Evolutionary conservation across 2,888 invertebrate species (phyloP).

Genomic region (Philereme transversata): DNA sequence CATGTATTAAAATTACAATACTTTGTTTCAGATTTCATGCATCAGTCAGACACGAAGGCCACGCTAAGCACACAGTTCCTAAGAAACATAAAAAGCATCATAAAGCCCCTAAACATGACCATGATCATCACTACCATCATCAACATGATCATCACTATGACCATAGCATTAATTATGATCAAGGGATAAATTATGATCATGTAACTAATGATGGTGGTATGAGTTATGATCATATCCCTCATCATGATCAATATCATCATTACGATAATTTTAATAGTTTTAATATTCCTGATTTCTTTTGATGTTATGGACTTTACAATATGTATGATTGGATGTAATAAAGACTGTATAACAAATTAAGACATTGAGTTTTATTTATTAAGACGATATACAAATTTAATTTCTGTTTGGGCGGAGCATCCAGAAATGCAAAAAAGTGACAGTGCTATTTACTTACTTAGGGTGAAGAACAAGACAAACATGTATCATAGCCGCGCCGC

Average conservation of each 20-base stretch:
- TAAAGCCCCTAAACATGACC: constrained; percentile 28
- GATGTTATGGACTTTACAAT: background rate
- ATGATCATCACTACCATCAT: constrained; percentile 3
- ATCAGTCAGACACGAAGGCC: constrained; percentile 48
- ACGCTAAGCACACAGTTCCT: constrained; percentile 41
- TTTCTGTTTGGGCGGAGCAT: too few species aligned
- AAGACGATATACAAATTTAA: too few species aligned
- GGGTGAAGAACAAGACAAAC: too few species aligned
- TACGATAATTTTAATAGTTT: constrained; percentile 6
- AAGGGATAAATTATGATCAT: background rate
- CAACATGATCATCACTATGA: background rate
- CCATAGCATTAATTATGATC: background rate
- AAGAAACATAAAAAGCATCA: constrained; percentile 35
- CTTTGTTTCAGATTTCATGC: constrained; percentile 51
- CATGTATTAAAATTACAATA: background rate
- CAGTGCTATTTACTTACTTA: too few species aligned
- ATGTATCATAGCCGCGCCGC: too few species aligned
- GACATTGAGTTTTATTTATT: background rate
- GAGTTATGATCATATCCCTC: background rate
- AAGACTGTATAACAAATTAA: constrained; percentile 24
- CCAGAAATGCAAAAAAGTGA: too few species aligned
- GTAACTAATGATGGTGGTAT: constrained; percentile 2
- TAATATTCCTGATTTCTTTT: constrained; percentile 9
- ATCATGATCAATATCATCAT: constrained; percentile 5
- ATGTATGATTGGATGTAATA: too few species aligned